Evolutionary conservation across 1,140 invertebrate genomes (phyloP), one percentile per base, ranked within the genome.

Genomic region (Megalopta genalis): DNA sequence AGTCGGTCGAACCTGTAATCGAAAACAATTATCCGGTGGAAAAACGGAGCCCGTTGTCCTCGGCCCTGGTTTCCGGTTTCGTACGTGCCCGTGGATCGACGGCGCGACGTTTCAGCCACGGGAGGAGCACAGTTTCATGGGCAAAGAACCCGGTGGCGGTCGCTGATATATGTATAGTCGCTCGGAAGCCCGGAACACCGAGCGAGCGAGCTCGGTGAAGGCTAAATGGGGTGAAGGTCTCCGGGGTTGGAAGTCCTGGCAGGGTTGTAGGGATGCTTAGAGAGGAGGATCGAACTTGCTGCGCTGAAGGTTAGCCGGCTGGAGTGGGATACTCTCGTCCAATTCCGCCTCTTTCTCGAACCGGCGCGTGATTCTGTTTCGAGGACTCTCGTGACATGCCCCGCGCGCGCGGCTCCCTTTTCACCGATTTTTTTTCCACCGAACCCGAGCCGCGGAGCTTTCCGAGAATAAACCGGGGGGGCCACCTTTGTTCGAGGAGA

Each of bases 141-240:
- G 77, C 75, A 81, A 86, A 86, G 77, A 79, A 54, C 64, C 42
- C 49, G 59, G 68, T 54, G 70, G 54, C 63, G 46, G 62, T 27
- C 32, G 75, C 63, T 77, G 83, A 84, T 82, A 77, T 82, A 84
- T 82, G 74, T 82, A 86, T 77, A 80, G 85, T 23, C 23, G 65
- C 71, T 71, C 60, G 74, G 32, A 77, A 81, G 84, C 89, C 88
- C 86, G 89, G 90, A 91, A 91, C 60, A 63, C 84, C 78, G 75
- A 59, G 86, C 87, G n/a, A n/a, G n/a, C 32, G 90, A 91, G 91
- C 90, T 91, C 88, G 91, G 91, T 92, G 92, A 93, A 93, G 92
- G 90, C 88, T 92, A 91, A 93, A 92, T 88, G 89, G 90, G 92
- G 92, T 93, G 92, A 93, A 93, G 91, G 92, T 92, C 91, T 92